Evolutionary conservation across 2,797 vertebrate species (phyloP), one percentile per base, ranked within the genome.

Genomic region (Borostomias antarcticus): DNA sequence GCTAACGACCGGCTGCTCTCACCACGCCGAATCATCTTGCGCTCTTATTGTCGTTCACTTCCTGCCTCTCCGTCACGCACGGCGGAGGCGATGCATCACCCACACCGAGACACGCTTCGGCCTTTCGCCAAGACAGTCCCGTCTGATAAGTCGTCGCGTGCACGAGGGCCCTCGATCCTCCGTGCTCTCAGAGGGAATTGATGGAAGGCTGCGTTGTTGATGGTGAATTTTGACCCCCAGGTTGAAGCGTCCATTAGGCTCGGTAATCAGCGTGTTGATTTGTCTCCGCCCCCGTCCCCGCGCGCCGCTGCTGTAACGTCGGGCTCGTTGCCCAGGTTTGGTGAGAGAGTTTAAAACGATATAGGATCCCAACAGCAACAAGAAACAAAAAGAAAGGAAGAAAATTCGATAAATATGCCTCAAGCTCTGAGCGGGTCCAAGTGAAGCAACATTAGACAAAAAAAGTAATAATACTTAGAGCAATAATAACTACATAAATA

Each of bases 321-420:
- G 50, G 90, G 88, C 79, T 65, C 37, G 48, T 54, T 83, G 83
- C 87, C 86, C 57, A 50, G 69, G 76, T 80, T 68, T 65, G 2
- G n/a, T 74, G 5, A 63, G n/a, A n/a, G n/a, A n/a, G n/a, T n/a
- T n/a, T n/a, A n/a, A n/a, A n/a, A n/a, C n/a, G n/a, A n/a, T n/a
- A n/a, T n/a, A n/a, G n/a, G n/a, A n/a, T n/a, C n/a, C n/a, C n/a
- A n/a, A n/a, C n/a, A n/a, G n/a, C n/a, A n/a, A n/a, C n/a, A n/a
- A n/a, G n/a, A n/a, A n/a, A n/a, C n/a, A n/a, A n/a, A n/a, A n/a
- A n/a, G n/a, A n/a, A n/a, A n/a, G n/a, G n/a, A n/a, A n/a, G n/a
- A n/a, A n/a, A n/a, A n/a, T n/a, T n/a, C n/a, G n/a, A n/a, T n/a
- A n/a, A n/a, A n/a, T n/a, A n/a, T n/a, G n/a, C n/a, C n/a, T n/a